Conservation (phyloP, 2,888 invertebrate genomes). For the Sphecodes monilicornis region DNA sequence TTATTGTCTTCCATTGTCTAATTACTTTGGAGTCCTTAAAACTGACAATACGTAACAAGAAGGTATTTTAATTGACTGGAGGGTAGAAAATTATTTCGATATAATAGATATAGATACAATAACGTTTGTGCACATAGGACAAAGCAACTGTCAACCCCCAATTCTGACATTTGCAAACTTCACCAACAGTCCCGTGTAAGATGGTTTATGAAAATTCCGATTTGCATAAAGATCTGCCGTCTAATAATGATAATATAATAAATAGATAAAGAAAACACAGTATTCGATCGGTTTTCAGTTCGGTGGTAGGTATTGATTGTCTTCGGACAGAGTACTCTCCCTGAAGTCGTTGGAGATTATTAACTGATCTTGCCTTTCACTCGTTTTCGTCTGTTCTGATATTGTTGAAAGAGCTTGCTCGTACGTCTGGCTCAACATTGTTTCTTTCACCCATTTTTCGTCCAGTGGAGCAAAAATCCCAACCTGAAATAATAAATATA, state of each 20-base stretch:
- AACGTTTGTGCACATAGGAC: not conserved
- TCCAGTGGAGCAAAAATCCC: constrained; percentile 79
- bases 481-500: constrained; percentile 69
- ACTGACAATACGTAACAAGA: not conserved
- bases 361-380: constrained; percentile 7
- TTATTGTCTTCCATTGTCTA: not conserved
- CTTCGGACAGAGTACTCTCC: constrained; percentile 54
- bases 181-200: not conserved
- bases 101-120: not conserved
- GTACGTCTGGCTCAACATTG: not conserved
- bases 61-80: not conserved
- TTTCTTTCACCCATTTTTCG: constrained; percentile 74
- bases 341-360: constrained; percentile 38
- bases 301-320: constrained; percentile 76
- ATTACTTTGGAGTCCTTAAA: not conserved
- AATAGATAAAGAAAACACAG: not conserved
- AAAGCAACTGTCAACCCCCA: not conserved
- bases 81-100: not conserved
- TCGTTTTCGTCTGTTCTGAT: not conserved
- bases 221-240: not conserved
- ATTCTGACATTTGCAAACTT: not conserved
- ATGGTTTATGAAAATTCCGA: not conserved
- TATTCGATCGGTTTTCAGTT: constrained; percentile 12
- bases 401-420: not conserved
- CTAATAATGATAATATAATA: constrained; percentile 29